Conservation (phyloP, 2,797 vertebrate species). For the Urocyon cinereoargenteus region DNA sequence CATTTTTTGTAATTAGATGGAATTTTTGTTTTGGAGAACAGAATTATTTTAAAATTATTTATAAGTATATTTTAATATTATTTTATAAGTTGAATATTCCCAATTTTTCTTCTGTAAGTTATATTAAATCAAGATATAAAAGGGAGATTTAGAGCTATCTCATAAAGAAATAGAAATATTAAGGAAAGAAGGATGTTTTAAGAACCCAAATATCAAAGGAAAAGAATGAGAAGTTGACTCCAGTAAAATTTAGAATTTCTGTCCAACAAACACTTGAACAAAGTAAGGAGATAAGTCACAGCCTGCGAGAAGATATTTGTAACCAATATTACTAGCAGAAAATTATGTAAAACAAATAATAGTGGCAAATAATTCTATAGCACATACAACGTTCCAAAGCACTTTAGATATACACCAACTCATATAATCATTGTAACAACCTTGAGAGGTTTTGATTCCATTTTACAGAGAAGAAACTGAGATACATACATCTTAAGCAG, state of each 20-base stretch:
- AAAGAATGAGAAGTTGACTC: not conserved
- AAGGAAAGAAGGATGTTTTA: not conserved
- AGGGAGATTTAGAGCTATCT: not conserved
- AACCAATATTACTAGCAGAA: not conserved
- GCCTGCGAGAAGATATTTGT: not conserved
- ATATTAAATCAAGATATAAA: not conserved
- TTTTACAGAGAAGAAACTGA: conserved; percentile 33
- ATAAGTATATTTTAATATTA: conserved; percentile 24
- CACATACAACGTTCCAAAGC: not conserved
- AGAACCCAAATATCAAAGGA: not conserved
- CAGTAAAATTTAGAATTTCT: conserved; percentile 19
- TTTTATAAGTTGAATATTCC: not conserved
- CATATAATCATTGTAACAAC: not conserved
- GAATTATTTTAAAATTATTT: conserved; percentile 50
- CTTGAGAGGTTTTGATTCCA: not conserved
- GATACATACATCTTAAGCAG: not conserved
- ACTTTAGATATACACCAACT: not conserved
- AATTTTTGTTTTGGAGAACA: conserved; percentile 37
- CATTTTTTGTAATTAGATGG: not conserved
- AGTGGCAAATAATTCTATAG: not conserved
- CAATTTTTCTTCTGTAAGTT: not conserved
- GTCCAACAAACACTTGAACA: not conserved
- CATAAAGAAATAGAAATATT: not conserved
- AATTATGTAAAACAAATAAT: not conserved
- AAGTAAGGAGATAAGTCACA: not conserved